Base-by-base conservation (phyloP, 2,888 invertebrate genomes). In the Chaetogeoica ovagalla region DNA sequence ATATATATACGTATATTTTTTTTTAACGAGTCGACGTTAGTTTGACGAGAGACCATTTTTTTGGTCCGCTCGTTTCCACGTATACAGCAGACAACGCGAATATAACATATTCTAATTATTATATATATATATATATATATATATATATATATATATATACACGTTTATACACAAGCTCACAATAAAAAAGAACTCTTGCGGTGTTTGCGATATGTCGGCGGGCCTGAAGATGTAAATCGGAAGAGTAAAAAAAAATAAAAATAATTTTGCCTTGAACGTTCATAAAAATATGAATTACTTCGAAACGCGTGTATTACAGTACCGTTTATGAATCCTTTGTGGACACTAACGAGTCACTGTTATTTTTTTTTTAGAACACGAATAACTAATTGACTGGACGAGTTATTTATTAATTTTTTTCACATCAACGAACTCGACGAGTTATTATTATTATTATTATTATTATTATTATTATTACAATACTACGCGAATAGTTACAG, bases 181-280 rank as follows among this genome's bases (percentile, higher is more conserved):
- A 13, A 39, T 39, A 39, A 39, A 39, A 39, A 5, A 43, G 9
- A 9, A 43, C 43, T 43, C 43, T 7, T 43, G 9, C 43, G 0
- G 43, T 43, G 43, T 43, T 43, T 43, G 15, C 19, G 37, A 13
- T 57, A 15, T 7, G 15, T 17, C 57, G 9, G 39, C n/a, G n/a
- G n/a, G n/a, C 2, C 70, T 70, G 4, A 70, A 57, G 39, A 70
- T 57, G 39, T 57, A 70, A 70, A 37, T 70, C 57, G n/a, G 30
- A 30, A 70, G 52, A 39, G n/a, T n/a, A n/a, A n/a, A n/a, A n/a
- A n/a, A n/a, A n/a, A n/a, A n/a, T n/a, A 57, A 70, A 70, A 70
- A 70, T 1, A 52, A 43, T n/a, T n/a, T 59, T 71, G 60, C 23
- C 21, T 30, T 52, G 23, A 17, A 52, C 52, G 43, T 48, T 11